Percentiles rank a stretch among this genome's conserved stretches.
These are phyloP conservation scores for Drosophila littoralis DNA, from an alignment of 1,140 invertebrate genomes.

Conservation along the genomic window DNA sequence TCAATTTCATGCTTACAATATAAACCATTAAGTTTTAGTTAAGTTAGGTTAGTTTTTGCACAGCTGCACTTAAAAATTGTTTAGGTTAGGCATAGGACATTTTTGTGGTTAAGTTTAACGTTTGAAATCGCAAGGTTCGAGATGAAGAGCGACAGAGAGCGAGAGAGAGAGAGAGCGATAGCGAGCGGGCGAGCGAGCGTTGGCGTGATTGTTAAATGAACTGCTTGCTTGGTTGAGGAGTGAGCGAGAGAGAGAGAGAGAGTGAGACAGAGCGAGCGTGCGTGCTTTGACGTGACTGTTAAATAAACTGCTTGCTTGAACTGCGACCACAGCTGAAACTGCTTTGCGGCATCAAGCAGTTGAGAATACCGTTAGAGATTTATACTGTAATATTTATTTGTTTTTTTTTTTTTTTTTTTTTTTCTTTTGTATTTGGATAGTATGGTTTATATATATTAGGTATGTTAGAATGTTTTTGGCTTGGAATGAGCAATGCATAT, in stretches of 20 bases:
- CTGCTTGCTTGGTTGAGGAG: too few species aligned
- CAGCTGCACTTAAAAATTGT: conserved; percentile 49
- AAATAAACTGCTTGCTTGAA: too few species aligned
- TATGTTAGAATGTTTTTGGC: conserved; percentile 32
- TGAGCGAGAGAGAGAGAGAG: too few species aligned
- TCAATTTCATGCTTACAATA: conserved; percentile 73
- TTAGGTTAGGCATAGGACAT: conserved; percentile 40
- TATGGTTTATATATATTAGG: conserved; percentile 4
- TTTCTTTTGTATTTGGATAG: not conserved
- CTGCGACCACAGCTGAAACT: too few species aligned
- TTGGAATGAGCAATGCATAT: conserved; percentile 17
- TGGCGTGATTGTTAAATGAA: not conserved
- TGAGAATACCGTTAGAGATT: not conserved
- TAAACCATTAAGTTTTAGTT: conserved; percentile 67
- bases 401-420: not conserved
- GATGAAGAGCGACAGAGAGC: conserved; percentile 1
- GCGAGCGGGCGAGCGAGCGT: conserved; percentile 1
- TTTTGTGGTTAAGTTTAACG: conserved; percentile 50
- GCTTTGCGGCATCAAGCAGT: conserved; percentile 4
- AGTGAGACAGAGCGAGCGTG: too few species aligned
- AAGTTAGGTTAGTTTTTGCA: conserved; percentile 63
- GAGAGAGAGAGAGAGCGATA: not conserved
- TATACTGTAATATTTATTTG: not conserved
- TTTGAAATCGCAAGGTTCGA: conserved; percentile 22
- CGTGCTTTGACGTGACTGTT: too few species aligned